A percentile compares a stretch with the other conserved stretches of the same genome.
phyloP scores from a whole-genome alignment of 2,888 invertebrate species.

The Synanthedon andrenaeformis region DNA sequence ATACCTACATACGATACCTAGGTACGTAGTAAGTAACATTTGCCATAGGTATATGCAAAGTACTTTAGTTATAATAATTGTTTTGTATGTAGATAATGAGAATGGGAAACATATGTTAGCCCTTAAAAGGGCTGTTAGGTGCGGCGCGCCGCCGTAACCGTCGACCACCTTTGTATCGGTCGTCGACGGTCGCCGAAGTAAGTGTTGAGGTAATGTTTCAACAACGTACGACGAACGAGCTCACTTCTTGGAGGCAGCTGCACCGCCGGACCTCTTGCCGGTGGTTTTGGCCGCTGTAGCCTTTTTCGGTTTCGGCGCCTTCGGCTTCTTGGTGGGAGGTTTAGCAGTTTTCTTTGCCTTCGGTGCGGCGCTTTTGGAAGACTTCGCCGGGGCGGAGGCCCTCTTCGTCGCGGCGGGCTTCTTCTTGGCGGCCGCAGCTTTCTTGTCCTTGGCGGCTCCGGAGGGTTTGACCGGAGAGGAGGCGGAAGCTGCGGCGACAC shows the following conservation, averaged over 20 bases:
- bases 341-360: conserved; percentile 35
- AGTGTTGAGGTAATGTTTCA: too few relatives aligned
- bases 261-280: conserved; percentile 10
- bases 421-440: too few relatives aligned
- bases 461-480: too few relatives aligned
- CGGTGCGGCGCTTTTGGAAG: conserved; percentile 19
- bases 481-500: too few relatives aligned
- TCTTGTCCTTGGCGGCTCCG: too few relatives aligned
- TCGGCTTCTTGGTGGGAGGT: conserved; percentile 40
- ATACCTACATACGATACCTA: too few relatives aligned
- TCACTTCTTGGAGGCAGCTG: conserved; percentile 16
- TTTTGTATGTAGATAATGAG: too few relatives aligned
- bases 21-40: too few relatives aligned
- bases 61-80: too few relatives aligned
- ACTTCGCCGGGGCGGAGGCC: conserved; percentile 12
- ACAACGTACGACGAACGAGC: conserved; percentile 1
- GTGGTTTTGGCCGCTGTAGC: conserved; percentile 15
- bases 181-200: conserved; percentile 1
- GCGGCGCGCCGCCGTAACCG: neutral
- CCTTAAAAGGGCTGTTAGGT: conserved; percentile 14
- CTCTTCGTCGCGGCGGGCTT: too few relatives aligned
- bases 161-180: neutral
- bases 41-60: too few relatives aligned
- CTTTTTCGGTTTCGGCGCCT: conserved; percentile 41
- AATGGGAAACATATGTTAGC: conserved; percentile 8